These are phyloP conservation scores for Carduelis carduelis DNA, from an alignment of 2,797 vertebrate genomes.

Conservation along the genomic window DNA sequence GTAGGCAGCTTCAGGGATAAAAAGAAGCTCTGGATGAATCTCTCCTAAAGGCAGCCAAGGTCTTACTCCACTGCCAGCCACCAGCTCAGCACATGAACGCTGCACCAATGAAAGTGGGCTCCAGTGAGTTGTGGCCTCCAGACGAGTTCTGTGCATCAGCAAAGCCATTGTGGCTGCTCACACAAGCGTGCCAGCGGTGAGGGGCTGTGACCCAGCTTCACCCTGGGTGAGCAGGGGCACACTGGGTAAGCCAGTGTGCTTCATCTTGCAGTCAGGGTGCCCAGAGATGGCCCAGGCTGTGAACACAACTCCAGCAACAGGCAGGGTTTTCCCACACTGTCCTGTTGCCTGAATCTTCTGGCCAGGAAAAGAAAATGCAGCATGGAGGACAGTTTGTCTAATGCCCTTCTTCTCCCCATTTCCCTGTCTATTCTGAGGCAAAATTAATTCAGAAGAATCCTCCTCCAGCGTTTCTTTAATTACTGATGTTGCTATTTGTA, in stretches of 20 bases:
- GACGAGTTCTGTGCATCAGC: background rate
- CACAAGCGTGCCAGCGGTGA: fast-evolving
- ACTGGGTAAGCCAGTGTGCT: background rate
- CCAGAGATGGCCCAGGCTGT: background rate
- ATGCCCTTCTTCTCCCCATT: background rate
- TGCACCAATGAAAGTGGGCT: background rate
- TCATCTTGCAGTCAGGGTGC: background rate
- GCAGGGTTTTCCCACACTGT: background rate
- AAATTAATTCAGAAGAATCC: background rate
- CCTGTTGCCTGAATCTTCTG: background rate
- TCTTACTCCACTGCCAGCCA: background rate
- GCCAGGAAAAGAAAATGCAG: background rate
- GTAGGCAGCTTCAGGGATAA: background rate
- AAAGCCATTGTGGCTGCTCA: conserved; percentile 1
- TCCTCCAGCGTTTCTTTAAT: background rate
- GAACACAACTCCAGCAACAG: background rate
- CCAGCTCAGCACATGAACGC: background rate
- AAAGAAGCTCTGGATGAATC: background rate
- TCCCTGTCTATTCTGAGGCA: background rate
- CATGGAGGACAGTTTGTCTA: background rate
- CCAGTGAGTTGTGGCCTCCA: background rate
- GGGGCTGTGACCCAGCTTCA: background rate
- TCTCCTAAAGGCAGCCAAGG: background rate
- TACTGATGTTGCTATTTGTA: background rate
- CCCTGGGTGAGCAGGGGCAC: background rate